Percentiles rank a stretch among this genome's conserved stretches.
phyloP scores from a whole-genome alignment of 1,140 invertebrate genomes.

The Caenorhabditis brenneri region DNA sequence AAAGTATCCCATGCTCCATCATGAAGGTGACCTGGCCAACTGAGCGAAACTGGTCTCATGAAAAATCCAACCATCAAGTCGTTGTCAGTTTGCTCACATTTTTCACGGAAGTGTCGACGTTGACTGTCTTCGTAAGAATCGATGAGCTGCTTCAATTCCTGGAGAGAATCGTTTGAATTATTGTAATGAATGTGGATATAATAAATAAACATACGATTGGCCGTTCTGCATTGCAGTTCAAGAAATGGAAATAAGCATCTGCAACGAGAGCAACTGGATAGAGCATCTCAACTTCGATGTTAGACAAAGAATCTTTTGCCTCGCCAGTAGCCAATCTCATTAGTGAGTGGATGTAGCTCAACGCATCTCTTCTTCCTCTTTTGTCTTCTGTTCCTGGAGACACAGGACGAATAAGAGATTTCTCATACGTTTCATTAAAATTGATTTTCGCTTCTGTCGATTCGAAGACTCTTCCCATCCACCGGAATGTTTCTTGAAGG shows the following conservation, averaged over 20 bases:
- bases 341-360: not conserved
- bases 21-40: conserved; percentile 8
- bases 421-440: not conserved
- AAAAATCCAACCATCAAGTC: conserved; percentile 24
- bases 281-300: conserved; percentile 22
- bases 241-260: conserved; percentile 14
- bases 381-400: not conserved
- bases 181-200: too few relatives aligned
- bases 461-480: conserved; percentile 34
- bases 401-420: not conserved
- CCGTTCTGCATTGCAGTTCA: not conserved
- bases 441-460: conserved; percentile 10
- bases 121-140: conserved; percentile 6
- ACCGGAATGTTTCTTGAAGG: conserved; percentile 17
- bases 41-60: not conserved
- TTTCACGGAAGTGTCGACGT: not conserved
- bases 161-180: not conserved
- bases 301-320: not conserved
- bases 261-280: conserved; percentile 15
- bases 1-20: conserved; percentile 28
- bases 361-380: not conserved
- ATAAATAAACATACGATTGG: not conserved
- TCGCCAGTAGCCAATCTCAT: not conserved
- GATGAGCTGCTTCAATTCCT: not conserved
- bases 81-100: conserved; percentile 6